Evolutionary conservation across 2,888 invertebrate genomes (phyloP).

Genomic region (Flexamia atlantica): DNA sequence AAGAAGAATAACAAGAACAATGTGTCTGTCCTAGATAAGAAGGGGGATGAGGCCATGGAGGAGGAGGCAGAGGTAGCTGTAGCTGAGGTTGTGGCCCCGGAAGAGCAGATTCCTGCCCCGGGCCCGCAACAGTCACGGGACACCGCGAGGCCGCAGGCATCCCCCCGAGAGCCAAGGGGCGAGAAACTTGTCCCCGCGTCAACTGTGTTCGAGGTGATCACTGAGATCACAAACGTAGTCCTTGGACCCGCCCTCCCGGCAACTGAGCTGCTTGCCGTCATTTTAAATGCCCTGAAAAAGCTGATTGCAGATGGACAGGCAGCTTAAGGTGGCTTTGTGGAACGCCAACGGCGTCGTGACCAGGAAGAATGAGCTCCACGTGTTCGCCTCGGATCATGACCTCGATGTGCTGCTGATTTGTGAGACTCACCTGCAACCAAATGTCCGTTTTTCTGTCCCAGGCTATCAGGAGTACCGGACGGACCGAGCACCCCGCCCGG

Average conservation of each 20-base stretch:
- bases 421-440: neutral
- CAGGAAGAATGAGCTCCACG: neutral
- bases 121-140: no score
- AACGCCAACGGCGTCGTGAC: neutral
- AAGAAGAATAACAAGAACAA: no score
- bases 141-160: no score
- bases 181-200: neutral
- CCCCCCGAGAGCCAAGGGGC: neutral
- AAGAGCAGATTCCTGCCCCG: no score
- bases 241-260: no score
- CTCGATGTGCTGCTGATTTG: neutral
- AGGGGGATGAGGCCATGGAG: no score
- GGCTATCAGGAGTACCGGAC: no score
- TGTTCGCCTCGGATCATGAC: neutral
- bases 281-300: neutral
- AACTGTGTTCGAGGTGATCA: neutral
- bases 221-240: no score
- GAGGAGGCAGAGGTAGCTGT: no score
- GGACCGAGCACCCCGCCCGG: neutral
- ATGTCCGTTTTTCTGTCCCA: no score
- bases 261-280: no score
- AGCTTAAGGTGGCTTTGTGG: neutral
- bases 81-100: neutral
- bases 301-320: neutral
- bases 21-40: no score